These are phyloP conservation scores for Labrus mixtus DNA, from an alignment of 2,113 vertebrate species.

Conservation along the genomic window DNA sequence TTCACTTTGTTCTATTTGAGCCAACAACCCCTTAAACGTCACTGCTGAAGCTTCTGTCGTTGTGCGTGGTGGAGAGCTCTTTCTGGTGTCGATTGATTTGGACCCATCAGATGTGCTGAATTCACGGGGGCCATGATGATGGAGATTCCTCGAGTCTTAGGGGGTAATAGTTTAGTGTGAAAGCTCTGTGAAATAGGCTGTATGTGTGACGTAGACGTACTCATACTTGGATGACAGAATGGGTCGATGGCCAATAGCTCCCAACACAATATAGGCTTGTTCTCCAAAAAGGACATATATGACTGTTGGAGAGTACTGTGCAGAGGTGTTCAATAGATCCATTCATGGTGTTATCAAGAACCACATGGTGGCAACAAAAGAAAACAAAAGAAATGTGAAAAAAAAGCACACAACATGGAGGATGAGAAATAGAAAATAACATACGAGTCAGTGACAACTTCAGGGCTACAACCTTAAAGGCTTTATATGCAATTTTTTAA, in stretches of 20 bases:
- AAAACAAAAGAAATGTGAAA: no score
- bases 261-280: no score
- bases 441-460: background rate
- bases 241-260: no score
- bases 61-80: background rate
- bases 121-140: background rate
- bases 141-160: background rate
- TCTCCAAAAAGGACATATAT: no score
- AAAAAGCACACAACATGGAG: no score
- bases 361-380: no score
- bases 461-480: background rate
- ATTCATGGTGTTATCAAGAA: no score
- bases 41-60: background rate
- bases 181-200: background rate
- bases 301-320: no score
- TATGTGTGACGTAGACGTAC: no score
- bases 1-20: background rate
- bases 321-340: no score
- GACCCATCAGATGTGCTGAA: background rate
- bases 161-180: background rate
- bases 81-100: no score
- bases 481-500: no score
- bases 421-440: slow-evolving; percentile 1
- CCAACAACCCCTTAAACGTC: background rate
- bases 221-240: background rate